These are phyloP conservation scores for Meloe dianella DNA, from an alignment of 2,888 invertebrate species.

Conservation along the genomic window DNA sequence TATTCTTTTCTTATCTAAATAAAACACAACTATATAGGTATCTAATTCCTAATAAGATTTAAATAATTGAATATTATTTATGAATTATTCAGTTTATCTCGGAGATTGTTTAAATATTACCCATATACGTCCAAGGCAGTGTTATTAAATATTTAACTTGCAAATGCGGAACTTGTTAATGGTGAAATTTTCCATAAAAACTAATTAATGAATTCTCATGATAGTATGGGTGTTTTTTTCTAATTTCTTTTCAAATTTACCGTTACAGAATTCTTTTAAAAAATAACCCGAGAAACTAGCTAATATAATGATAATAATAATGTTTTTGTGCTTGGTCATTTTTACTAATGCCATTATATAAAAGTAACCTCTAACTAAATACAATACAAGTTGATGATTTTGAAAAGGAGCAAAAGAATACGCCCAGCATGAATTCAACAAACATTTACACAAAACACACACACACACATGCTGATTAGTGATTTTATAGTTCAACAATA, in stretches of 20 bases:
- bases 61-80: too few relatives aligned
- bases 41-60: too few relatives aligned
- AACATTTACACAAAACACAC: neutral
- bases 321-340: slow-evolving; percentile 12
- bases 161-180: neutral
- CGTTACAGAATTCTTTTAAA: neutral
- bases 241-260: neutral
- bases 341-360: slow-evolving; percentile 6
- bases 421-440: slow-evolving; percentile 9
- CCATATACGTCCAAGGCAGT: neutral
- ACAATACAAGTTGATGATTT: slow-evolving; percentile 8
- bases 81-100: too few relatives aligned
- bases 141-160: neutral
- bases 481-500: slow-evolving; percentile 6
- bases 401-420: slow-evolving; percentile 9
- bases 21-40: too few relatives aligned
- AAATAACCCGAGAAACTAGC: neutral
- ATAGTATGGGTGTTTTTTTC: too few relatives aligned
- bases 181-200: neutral
- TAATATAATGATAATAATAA: neutral
- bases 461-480: slow-evolving; percentile 6
- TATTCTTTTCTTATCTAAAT: too few relatives aligned
- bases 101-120: too few relatives aligned
- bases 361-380: neutral
- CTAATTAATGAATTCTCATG: neutral